phyloP scores from a whole-genome alignment of 2,113 vertebrate genomes.

The Pituophis catenifer region DNA sequence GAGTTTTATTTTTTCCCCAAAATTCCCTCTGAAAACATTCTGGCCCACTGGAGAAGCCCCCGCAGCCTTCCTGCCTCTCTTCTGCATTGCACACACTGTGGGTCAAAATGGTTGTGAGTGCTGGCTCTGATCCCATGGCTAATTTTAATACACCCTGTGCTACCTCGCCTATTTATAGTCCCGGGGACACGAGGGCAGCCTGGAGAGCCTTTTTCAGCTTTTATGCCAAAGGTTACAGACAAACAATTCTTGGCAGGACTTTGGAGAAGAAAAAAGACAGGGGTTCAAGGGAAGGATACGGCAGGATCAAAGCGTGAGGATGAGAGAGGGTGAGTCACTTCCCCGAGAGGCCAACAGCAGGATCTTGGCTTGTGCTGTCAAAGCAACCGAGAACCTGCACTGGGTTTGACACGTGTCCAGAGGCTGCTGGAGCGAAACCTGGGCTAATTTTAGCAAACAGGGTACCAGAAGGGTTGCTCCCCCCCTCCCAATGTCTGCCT shows the following conservation, averaged over 20 bases:
- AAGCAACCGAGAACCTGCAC: not conserved
- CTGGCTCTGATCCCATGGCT: not conserved
- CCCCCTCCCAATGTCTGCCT: not conserved
- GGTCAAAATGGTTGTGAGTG: not conserved
- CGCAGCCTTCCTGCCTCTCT: not conserved
- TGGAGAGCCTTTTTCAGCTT: not conserved
- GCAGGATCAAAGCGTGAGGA: not conserved
- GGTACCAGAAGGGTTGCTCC: not conserved
- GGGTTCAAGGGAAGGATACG: not conserved
- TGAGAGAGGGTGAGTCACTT: not conserved
- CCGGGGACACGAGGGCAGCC: no score
- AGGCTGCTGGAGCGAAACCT: not conserved
- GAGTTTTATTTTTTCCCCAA: not conserved
- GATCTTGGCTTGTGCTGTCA: not conserved
- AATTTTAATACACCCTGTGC: not conserved
- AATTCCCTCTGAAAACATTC: not conserved
- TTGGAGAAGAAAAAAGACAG: not conserved
- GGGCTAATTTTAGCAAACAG: not conserved
- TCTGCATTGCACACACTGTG: not conserved
- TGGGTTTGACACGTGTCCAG: not conserved
- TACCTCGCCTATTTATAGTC: not conserved
- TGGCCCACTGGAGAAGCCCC: not conserved
- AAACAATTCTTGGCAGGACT: constrained; percentile 10
- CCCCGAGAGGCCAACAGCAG: not conserved
- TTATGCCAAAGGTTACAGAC: not conserved